Evolutionary conservation across 2,888 invertebrate genomes (phyloP).

Genomic region (Metalampra italica): DNA sequence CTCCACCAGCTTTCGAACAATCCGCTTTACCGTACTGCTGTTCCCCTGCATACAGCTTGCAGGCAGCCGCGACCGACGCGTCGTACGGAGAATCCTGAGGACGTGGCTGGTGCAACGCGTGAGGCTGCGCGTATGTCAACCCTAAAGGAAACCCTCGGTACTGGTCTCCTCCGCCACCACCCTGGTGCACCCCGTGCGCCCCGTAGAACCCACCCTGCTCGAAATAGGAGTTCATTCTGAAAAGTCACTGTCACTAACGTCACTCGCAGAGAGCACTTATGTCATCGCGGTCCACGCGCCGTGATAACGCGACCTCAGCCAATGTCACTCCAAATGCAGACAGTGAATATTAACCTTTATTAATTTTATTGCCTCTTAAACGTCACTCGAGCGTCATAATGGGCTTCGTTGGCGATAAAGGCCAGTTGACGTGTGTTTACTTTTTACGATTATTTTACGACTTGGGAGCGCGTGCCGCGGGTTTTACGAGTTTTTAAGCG

Average conservation of each 20-base stretch:
- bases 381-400: constrained; percentile 78
- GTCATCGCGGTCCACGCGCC: constrained; percentile 72
- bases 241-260: constrained; percentile 66
- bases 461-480: constrained; percentile 69
- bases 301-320: constrained; percentile 73
- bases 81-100: constrained; percentile 96
- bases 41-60: constrained; percentile 87
- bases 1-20: constrained; percentile 83
- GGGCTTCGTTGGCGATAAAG: constrained; percentile 73
- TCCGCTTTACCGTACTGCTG: constrained; percentile 85
- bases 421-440: constrained; percentile 75
- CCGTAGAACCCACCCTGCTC: constrained; percentile 98
- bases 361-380: constrained; percentile 77
- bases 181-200: constrained; percentile 90
- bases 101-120: constrained; percentile 86
- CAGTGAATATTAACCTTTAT: constrained; percentile 69
- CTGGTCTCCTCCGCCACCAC: constrained; percentile 85
- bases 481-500: constrained; percentile 76
- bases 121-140: constrained; percentile 90
- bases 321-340: constrained; percentile 67
- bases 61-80: constrained; percentile 92
- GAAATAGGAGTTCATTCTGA: constrained; percentile 96
- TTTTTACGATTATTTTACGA: constrained; percentile 79
- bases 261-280: constrained; percentile 71
- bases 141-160: constrained; percentile 93